These are phyloP conservation scores for Dendrolimus pini DNA, from an alignment of 2,888 invertebrate species.

Conservation along the genomic window DNA sequence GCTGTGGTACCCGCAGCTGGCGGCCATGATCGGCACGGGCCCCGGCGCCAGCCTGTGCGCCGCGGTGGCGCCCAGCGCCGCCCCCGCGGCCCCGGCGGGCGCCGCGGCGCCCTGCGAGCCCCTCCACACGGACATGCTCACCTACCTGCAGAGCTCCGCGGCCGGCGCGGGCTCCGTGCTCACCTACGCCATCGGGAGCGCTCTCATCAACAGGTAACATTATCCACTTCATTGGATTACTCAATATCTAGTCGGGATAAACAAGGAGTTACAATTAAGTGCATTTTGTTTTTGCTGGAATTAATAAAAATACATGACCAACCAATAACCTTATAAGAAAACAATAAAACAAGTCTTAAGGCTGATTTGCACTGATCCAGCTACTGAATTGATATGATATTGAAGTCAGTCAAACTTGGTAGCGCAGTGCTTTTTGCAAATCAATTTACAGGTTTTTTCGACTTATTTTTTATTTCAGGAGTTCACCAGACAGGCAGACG, in stretches of 20 bases:
- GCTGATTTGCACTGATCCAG: no score
- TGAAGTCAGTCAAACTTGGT: no score
- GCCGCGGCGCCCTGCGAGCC: slow-evolving; percentile 34
- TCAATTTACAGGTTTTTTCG: background rate
- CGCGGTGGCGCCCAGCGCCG: slow-evolving; percentile 43
- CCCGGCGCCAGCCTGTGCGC: slow-evolving; percentile 47
- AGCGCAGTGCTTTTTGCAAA: background rate
- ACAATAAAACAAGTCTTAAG: no score
- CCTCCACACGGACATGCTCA: slow-evolving; percentile 73
- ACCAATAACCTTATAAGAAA: no score
- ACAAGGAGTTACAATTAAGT: no score
- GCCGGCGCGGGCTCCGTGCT: slow-evolving; percentile 79
- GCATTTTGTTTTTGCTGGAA: no score
- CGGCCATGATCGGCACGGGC: slow-evolving; percentile 78
- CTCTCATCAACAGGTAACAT: slow-evolving; percentile 46
- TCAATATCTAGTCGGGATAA: no score
- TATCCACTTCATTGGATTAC: no score
- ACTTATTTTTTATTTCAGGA: no score
- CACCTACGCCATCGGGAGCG: slow-evolving; percentile 78
- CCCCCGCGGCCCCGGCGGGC: slow-evolving; percentile 9
- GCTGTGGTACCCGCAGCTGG: slow-evolving; percentile 91
- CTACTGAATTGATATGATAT: no score
- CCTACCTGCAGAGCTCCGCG: slow-evolving; percentile 82
- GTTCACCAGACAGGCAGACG: no score
- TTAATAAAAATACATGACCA: no score